Base-by-base conservation (phyloP, 2,888 invertebrate species). In the Caenorhabditis macrosperma region DNA sequence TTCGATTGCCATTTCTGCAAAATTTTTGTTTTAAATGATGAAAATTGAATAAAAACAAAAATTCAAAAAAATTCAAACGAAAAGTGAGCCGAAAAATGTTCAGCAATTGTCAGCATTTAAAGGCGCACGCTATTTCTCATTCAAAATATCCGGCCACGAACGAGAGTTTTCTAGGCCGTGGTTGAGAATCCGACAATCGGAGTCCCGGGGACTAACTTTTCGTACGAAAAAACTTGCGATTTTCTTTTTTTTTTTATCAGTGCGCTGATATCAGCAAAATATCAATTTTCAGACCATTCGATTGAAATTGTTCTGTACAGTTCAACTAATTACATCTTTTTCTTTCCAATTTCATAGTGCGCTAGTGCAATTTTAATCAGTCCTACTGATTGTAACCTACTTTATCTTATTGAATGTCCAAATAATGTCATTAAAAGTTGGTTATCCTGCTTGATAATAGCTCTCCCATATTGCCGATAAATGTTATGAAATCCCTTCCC, bases 1-100 rank as follows among this genome's bases (percentile, higher is more conserved):
- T 20, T 88, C 85, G 20, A 83, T 41, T 24, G 68, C 67, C 78
- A 78, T 78, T 28, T 68, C 4, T 30, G 12, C 38, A 12, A 64
- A 52, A 15, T n/a, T n/a, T n/a, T n/a, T n/a, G n/a, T n/a, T n/a
- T n/a, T n/a, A n/a, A n/a, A n/a, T n/a, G 17, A 17, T 17, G 50
- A n/a, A 60, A 20, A 26, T 46, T 17, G n/a, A 28, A 28, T 28
- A 28, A 28, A 46, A 46, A 15, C 38, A 15, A 38, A 33, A 46
- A 22, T 10, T 22, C 22, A 38, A n/a, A 35, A 48, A 48, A 17
- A 48, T 22, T 17, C 30, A 38, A 35, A 2, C n/a, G 28, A 17
- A 20, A 24, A 30, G 17, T 38, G 33, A 24, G 6, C 28, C 9
- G 38, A 28, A 44, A 24, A 20, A 12, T 17, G 54, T 22, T 46